Conservation (phyloP, 2,113 vertebrate species). For the Petaurus breviceps region DNA sequence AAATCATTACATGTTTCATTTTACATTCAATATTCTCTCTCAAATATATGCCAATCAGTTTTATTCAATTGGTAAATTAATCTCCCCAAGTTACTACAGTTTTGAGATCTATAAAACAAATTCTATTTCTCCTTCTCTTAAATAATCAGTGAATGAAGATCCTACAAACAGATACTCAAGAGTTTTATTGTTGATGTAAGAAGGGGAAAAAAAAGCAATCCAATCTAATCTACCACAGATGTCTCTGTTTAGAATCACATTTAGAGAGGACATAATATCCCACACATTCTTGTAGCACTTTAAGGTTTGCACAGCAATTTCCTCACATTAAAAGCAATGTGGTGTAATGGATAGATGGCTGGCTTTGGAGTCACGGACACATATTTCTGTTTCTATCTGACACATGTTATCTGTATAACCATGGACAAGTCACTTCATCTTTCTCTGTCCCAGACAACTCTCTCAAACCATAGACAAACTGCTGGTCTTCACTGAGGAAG, state of each 20-base stretch:
- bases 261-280: neutral
- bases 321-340: neutral
- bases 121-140: neutral
- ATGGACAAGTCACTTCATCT: neutral
- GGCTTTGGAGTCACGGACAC: neutral
- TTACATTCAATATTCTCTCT: neutral
- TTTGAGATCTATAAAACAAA: neutral
- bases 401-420: neutral
- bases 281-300: neutral
- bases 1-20: neutral
- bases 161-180: neutral
- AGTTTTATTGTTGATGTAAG: neutral
- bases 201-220: neutral
- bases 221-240: neutral
- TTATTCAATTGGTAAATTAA: neutral
- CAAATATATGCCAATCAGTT: neutral
- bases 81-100: neutral
- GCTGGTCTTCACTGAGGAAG: neutral
- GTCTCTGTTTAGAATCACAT: neutral
- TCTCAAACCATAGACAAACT: neutral
- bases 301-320: neutral
- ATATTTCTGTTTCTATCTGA: neutral
- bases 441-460: neutral
- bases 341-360: neutral
- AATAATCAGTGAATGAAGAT: neutral